Conservation (phyloP, 2,888 invertebrate genomes). For the Glaucopsyche alexis region DNA sequence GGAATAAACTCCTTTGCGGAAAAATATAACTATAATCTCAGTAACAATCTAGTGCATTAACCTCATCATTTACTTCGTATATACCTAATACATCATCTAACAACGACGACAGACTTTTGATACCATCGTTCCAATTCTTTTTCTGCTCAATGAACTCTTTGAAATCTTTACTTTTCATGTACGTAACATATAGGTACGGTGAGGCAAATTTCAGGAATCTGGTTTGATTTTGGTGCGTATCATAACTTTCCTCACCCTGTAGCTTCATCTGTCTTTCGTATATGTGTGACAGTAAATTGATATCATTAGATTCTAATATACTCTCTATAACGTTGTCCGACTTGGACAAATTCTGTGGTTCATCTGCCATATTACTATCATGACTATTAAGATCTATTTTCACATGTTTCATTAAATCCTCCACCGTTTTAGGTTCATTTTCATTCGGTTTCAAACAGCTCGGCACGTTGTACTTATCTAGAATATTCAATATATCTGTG, state of each 20-base stretch:
- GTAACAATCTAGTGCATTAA: constrained; percentile 86
- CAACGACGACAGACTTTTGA: constrained; percentile 84
- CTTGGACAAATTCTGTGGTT: constrained; percentile 42
- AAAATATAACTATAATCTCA: constrained; percentile 49
- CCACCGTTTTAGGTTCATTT: constrained; percentile 50
- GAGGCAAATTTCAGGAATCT: constrained; percentile 58
- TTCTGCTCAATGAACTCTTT: constrained; percentile 81
- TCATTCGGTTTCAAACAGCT: constrained; percentile 51
- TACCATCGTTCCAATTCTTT: constrained; percentile 83
- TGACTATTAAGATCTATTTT: constrained; percentile 48
- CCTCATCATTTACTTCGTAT: constrained; percentile 73
- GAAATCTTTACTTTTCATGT: constrained; percentile 80
- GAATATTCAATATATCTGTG: constrained; percentile 71
- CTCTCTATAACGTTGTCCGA: constrained; percentile 82
- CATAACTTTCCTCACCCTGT: constrained; percentile 51
- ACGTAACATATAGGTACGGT: constrained; percentile 81
- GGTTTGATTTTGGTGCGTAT: constrained; percentile 40
- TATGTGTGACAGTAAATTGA: constrained; percentile 81
- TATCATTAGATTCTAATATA: constrained; percentile 82
- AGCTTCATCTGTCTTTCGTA: constrained; percentile 77
- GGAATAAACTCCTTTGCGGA: not conserved
- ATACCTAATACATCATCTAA: constrained; percentile 86
- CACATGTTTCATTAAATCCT: constrained; percentile 51
- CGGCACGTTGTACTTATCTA: constrained; percentile 78
- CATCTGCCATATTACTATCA: constrained; percentile 45